A percentile compares a stretch with the other conserved stretches of the same genome.
Conservation (phyloP, 2,797 vertebrate species). For the Megalops cyprinoides region DNA sequence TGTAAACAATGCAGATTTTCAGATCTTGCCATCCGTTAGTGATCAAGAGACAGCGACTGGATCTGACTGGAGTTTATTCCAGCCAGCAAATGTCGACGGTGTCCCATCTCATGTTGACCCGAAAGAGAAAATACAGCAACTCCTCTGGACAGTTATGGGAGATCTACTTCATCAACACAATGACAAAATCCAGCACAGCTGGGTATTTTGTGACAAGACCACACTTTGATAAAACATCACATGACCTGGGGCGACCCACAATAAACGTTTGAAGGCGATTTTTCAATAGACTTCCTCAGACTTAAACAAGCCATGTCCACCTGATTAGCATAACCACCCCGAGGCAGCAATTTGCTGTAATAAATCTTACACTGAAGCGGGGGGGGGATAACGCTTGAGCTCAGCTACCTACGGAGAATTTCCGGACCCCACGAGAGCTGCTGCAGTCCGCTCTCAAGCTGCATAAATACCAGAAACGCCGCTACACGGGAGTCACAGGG, state of each 20-base stretch:
- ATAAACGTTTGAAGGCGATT: background rate
- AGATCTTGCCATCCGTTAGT: no score
- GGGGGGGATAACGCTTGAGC: background rate
- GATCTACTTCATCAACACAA: background rate
- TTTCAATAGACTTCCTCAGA: background rate
- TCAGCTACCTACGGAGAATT: background rate
- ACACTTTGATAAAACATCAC: background rate
- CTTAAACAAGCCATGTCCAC: background rate
- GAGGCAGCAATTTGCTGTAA: background rate
- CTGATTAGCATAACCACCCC: slow-evolving; percentile 1
- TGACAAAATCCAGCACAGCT: no score
- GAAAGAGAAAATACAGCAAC: no score
- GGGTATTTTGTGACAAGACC: background rate
- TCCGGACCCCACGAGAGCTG: background rate
- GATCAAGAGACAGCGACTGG: no score
- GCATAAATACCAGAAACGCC: background rate
- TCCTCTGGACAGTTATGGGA: no score
- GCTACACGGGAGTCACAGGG: background rate
- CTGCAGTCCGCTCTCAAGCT: background rate
- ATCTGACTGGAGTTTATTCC: no score
- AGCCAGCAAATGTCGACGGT: no score
- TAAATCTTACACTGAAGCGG: background rate
- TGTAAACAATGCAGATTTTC: no score
- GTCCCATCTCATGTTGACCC: no score
- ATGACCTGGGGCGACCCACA: background rate